Conservation (phyloP, 2,113 vertebrate species). For the Nymphicus hollandicus region DNA sequence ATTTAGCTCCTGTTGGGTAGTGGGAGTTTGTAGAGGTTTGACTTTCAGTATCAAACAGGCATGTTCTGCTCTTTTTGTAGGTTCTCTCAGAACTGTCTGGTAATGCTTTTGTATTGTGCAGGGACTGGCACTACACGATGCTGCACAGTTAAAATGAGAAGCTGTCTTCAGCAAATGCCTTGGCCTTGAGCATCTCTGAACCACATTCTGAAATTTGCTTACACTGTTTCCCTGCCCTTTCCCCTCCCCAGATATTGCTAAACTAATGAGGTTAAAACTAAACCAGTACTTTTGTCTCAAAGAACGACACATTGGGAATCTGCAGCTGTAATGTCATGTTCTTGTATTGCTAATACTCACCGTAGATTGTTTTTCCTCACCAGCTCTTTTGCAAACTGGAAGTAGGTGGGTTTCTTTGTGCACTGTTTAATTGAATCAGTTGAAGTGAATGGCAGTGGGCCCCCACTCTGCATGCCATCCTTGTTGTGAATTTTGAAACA, state of each 20-base stretch:
- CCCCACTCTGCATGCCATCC: not conserved
- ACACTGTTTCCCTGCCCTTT: not conserved
- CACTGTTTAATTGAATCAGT: not conserved
- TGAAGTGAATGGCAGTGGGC: not conserved
- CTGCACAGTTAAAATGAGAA: not conserved
- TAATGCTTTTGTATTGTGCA: not conserved
- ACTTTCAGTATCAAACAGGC: not conserved
- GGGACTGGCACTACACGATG: not conserved
- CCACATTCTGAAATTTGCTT: not conserved
- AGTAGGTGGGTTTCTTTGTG: conserved; percentile 8
- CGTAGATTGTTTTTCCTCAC: not conserved
- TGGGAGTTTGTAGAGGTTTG: not conserved
- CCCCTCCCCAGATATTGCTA: not conserved
- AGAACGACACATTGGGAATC: not conserved
- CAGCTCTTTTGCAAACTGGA: not conserved
- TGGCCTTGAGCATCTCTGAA: not conserved
- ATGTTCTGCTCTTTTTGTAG: not conserved
- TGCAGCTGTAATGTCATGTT: not conserved
- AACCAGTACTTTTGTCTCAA: not conserved
- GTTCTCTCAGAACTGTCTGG: not conserved
- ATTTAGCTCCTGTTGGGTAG: not conserved
- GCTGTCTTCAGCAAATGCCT: not conserved
- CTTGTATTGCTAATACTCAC: not conserved
- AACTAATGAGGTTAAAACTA: not conserved
- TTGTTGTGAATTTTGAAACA: not conserved